These are phyloP conservation scores for Limnephilus lunatus DNA, from an alignment of 2,888 invertebrate species.

Conservation along the genomic window DNA sequence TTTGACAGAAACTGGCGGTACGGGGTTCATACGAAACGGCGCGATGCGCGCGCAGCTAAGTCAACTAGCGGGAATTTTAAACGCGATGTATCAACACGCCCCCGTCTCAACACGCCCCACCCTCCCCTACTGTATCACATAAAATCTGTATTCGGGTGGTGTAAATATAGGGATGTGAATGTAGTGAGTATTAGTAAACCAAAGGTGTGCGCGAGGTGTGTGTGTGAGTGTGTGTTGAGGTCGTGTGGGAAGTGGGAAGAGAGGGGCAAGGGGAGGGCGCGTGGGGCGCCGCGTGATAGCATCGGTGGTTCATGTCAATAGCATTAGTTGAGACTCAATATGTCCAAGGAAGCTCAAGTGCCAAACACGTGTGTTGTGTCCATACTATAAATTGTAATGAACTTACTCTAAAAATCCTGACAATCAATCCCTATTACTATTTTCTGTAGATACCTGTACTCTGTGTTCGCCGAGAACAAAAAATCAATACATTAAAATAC, in stretches of 20 bases:
- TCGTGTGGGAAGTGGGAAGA: neutral
- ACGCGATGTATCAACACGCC: no score
- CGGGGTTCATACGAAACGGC: no score
- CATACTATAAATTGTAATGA: neutral
- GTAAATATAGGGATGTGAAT: neutral
- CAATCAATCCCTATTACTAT: neutral
- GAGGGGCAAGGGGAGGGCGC: neutral
- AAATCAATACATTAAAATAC: no score
- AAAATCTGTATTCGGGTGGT: neutral
- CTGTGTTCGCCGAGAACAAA: neutral
- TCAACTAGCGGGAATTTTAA: no score
- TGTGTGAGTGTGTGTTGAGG: neutral
- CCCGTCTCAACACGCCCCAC: no score
- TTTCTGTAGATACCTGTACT: neutral
- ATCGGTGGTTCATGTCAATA: neutral
- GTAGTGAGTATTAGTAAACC: constrained; percentile 30
- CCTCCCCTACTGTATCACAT: constrained; percentile 4
- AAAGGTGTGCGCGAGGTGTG: constrained; percentile 17
- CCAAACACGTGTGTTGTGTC: constrained; percentile 15
- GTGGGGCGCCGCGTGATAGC: constrained; percentile 15
- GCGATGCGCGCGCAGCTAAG: no score
- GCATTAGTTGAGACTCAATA: constrained; percentile 5
- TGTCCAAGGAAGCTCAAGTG: constrained; percentile 21
- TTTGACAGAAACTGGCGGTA: no score
- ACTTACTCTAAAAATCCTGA: neutral